Evolutionary conservation across 2,888 invertebrate genomes (phyloP).

Genomic region (Electrophaes corylata): DNA sequence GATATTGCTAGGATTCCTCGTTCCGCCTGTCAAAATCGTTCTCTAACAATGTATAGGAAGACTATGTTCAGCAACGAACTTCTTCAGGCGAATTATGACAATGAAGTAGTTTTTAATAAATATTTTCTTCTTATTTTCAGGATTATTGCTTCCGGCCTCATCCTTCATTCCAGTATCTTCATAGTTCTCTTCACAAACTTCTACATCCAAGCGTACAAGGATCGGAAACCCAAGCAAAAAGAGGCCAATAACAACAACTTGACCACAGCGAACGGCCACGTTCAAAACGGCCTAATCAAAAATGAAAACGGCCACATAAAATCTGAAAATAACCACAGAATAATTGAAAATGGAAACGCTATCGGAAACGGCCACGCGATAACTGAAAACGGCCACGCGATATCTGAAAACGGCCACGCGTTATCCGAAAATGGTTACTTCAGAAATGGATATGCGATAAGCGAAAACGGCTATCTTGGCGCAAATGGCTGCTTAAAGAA

Average conservation of each 20-base stretch:
- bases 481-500: slow-evolving; percentile 48
- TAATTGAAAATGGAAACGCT: slow-evolving; percentile 39
- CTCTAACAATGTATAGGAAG: too few species aligned
- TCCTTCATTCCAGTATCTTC: slow-evolving; percentile 93
- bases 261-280: slow-evolving; percentile 35
- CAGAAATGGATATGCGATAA: slow-evolving; percentile 40
- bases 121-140: slow-evolving; percentile 51
- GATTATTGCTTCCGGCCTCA: slow-evolving; percentile 89
- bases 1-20: too few species aligned
- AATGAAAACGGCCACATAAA: slow-evolving; percentile 38
- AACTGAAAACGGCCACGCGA: slow-evolving; percentile 40
- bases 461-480: slow-evolving; percentile 42
- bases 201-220: slow-evolving; percentile 92
- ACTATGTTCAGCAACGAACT: too few species aligned
- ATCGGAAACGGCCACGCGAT: slow-evolving; percentile 34
- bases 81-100: too few species aligned
- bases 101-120: too few species aligned
- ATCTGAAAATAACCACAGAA: slow-evolving; percentile 46
- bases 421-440: slow-evolving; percentile 15
- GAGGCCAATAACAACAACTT: slow-evolving; percentile 51
- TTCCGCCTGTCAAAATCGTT: too few species aligned
- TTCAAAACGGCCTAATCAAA: slow-evolving; percentile 23
- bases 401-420: slow-evolving; percentile 40
- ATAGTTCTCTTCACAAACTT: slow-evolving; percentile 96
- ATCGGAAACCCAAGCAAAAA: slow-evolving; percentile 44